Evolutionary conservation across 2,888 invertebrate species (phyloP), one percentile per base, ranked within the genome.

Genomic region (Hemithea aestivaria): DNA sequence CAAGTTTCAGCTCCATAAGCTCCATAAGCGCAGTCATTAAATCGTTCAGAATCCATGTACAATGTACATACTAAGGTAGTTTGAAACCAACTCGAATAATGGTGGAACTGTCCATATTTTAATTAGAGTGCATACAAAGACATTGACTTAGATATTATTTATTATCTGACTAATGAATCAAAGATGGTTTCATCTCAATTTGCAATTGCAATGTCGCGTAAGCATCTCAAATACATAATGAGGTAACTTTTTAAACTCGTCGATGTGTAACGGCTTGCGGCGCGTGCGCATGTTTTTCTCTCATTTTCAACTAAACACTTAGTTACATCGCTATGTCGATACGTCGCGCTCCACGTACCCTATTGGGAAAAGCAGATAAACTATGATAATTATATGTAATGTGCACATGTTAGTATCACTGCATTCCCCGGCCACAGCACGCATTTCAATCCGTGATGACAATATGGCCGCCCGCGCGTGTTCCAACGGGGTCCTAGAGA

Each of bases 281-380:
- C 76, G 73, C 73, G 73, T 47, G 56, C 51, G 59, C 63, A 58
- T 57, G 56, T 78, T 76, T 77, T 79, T 82, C 73, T 63, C 68
- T 63, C 62, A 71, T 74, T 80, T 79, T 69, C 73, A 70, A 33
- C 39, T 40, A 47, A 56, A 62, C 51, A 69, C 70, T 67, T 65
- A 62, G 63, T 16, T 16, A 65, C 69, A 71, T 65, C 62, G 69
- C 62, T 66, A 72, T 76, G 74, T 66, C 73, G 73, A 78, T 75
- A 73, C 76, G 76, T 76, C 65, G 65, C 79, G 83, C 78, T 80
- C 70, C 75, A 77, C 65, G 76, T 78, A 78, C 52, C 68, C 71
- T 72, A 82, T 83, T 80, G 79, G 80, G 75, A 84, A 84, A 84
- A 80, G 74, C 76, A 79, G 81, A 84, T 82, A 80, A 78, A 82